Conservation (phyloP, 1,140 invertebrate genomes). For the Drosophila gunungcola region DNA sequence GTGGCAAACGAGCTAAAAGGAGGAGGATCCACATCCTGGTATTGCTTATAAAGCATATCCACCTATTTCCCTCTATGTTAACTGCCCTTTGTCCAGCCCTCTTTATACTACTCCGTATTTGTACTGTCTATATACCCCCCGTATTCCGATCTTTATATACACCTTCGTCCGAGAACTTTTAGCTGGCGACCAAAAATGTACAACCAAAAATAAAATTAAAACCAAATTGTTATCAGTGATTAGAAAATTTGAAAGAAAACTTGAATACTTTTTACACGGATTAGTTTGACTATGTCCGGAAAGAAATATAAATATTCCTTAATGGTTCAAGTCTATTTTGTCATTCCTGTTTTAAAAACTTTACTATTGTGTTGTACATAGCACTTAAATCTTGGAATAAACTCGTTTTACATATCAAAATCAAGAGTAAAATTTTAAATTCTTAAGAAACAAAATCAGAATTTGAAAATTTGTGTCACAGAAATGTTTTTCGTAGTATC, state of each 20-base stretch:
- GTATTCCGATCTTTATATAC: slow-evolving; percentile 15
- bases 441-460: too few relatives aligned
- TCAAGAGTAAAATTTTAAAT: neutral
- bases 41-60: slow-evolving; percentile 6
- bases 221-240: slow-evolving; percentile 34
- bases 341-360: slow-evolving; percentile 23
- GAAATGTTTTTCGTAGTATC: neutral
- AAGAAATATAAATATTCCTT: neutral
- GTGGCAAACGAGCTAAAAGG: slow-evolving; percentile 36
- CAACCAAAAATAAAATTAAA: slow-evolving; percentile 36
- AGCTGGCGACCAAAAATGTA: slow-evolving; percentile 24
- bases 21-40: neutral
- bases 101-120: slow-evolving; percentile 24
- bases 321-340: neutral
- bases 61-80: neutral
- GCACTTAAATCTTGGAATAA: slow-evolving; percentile 9
- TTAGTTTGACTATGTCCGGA: slow-evolving; percentile 7
- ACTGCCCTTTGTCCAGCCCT: neutral
- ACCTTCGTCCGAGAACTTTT: slow-evolving; percentile 2
- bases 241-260: neutral
- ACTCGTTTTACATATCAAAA: neutral
- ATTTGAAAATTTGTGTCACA: too few relatives aligned
- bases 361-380: slow-evolving; percentile 1
- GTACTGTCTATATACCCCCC: slow-evolving; percentile 12
- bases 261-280: neutral